Base-by-base conservation (phyloP, 1,140 invertebrate genomes). In the Drosophila seguyi region DNA sequence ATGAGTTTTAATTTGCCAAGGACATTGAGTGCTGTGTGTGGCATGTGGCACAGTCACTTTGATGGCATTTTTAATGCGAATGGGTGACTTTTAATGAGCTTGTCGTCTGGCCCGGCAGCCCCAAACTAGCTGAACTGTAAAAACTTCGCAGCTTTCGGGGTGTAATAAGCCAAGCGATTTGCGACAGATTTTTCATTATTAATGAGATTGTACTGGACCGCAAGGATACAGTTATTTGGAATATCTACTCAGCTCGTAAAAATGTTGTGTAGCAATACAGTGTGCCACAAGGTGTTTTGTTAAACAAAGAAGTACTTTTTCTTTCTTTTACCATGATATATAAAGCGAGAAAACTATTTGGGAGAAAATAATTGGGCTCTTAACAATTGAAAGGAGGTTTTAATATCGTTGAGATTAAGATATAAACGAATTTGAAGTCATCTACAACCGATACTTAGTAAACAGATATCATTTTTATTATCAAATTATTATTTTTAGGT, bases 1-100 rank as follows among this genome's bases (percentile, higher is more conserved):
- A 73, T 76, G 67, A 67, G 66, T 72, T 83, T 82, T 76, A 76
- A 87, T 79, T 76, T 82, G 59, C 62, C 79, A 82, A 82, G 79
- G 60, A 82, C 69, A 74, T 63, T 34, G 62, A 50, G 44, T 59
- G 41, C 53, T 38, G 48, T 42, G 59, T 78, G 71, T 76, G 61
- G n/a, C 48, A 57, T 47, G 60, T 76, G 75, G 50, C 63, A 56
- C 68, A 59, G 58, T n/a, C 52, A 75, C 55, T 87, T 77, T 82
- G 39, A 82, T 82, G 79, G 56, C 72, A 77, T 77, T 77, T 77
- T 77, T 77, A 67, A 68, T 68, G 74, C 57, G 55, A 79, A 66
- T 73, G 71, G 71, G 38, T 72, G 67, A 59, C 69, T 72, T 72
- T 72, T 72, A 72, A 72, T 72, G 66, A 72, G 69, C 67, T 72